Evolutionary conservation across 2,797 vertebrate species (phyloP).

Genomic region (Potorous gilbertii): DNA sequence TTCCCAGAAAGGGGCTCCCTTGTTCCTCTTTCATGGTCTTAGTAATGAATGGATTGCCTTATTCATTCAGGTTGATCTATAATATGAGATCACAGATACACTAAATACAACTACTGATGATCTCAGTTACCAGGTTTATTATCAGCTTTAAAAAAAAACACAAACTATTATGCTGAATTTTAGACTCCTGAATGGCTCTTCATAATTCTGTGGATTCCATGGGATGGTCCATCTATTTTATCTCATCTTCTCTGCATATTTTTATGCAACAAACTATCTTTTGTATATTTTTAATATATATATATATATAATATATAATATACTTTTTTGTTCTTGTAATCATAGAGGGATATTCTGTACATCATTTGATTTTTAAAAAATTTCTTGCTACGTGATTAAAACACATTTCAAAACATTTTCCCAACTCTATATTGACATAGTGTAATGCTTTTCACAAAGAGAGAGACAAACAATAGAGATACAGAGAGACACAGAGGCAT

Average conservation of each 20-base stretch:
- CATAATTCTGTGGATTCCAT: not conserved
- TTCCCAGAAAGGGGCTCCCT: not conserved
- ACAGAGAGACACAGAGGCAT: not conserved
- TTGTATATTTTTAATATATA: not conserved
- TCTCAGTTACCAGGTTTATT: not conserved
- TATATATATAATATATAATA: no score
- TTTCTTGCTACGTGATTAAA: not conserved
- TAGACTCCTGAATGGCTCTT: not conserved
- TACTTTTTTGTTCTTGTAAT: not conserved
- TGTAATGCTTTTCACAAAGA: not conserved
- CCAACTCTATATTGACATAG: not conserved
- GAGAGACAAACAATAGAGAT: not conserved
- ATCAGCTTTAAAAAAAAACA: not conserved
- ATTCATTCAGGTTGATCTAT: not conserved
- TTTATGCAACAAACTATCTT: not conserved
- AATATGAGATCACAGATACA: not conserved
- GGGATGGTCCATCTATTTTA: not conserved
- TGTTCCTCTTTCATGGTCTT: not conserved
- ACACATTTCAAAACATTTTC: not conserved
- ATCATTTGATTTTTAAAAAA: not conserved
- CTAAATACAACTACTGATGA: not conserved
- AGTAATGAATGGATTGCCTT: not conserved
- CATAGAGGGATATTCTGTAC: not conserved
- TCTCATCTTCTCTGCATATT: not conserved
- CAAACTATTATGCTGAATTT: not conserved